phyloP scores from a whole-genome alignment of 1,140 invertebrate genomes.

The Gryon sp. region DNA sequence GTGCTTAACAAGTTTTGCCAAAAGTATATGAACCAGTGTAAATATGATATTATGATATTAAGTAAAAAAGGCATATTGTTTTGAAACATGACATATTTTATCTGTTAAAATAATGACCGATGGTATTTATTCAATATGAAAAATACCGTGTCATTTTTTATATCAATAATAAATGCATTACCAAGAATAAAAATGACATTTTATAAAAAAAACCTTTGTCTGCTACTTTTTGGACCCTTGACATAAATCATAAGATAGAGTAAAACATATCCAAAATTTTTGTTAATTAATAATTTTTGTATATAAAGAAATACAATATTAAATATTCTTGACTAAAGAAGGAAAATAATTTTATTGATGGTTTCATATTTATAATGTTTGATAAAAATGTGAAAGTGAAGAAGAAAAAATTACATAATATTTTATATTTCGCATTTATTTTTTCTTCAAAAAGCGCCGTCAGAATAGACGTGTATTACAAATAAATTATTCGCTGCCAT shows the following conservation, averaged over 20 bases:
- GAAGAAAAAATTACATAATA: no score
- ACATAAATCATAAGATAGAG: no score
- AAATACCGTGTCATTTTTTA: slow-evolving; percentile 48
- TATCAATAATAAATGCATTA: slow-evolving; percentile 40
- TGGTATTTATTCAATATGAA: slow-evolving; percentile 58
- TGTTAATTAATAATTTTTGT: no score
- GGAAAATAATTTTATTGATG: no score
- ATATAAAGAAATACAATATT: no score
- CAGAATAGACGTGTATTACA: slow-evolving; percentile 44
- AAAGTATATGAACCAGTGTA: slow-evolving; percentile 37
- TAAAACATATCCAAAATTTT: no score
- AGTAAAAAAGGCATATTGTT: slow-evolving; percentile 14
- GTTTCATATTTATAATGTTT: no score
- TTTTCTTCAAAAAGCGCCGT: slow-evolving; percentile 33
- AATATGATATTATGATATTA: slow-evolving; percentile 26
- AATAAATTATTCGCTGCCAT: slow-evolving; percentile 44
- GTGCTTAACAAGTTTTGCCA: slow-evolving; percentile 37
- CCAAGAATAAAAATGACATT: slow-evolving; percentile 46
- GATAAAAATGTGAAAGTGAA: no score
- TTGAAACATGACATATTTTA: slow-evolving; percentile 42
- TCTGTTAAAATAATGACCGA: slow-evolving; percentile 39
- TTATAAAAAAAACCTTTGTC: slow-evolving; percentile 13
- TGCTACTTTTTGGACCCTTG: no score
- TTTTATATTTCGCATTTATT: slow-evolving; percentile 24
- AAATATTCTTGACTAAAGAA: no score